These are phyloP conservation scores for Atopsyche davidsoni DNA, from an alignment of 1,140 invertebrate genomes.

Conservation along the genomic window DNA sequence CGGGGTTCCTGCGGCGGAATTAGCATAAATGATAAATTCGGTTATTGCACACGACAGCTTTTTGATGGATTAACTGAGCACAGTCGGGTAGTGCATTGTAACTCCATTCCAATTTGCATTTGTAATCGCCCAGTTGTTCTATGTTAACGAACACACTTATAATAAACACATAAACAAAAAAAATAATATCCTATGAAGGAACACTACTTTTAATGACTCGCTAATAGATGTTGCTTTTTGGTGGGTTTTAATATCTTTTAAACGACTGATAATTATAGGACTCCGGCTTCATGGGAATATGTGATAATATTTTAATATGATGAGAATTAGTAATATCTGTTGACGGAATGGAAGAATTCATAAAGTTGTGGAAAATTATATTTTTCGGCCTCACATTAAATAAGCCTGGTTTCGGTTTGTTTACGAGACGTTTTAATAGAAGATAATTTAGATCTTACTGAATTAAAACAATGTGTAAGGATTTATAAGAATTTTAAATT, in stretches of 20 bases:
- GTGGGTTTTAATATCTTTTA: slow-evolving; percentile 18
- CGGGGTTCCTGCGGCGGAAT: slow-evolving; percentile 15
- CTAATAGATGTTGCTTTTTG: too few species aligned
- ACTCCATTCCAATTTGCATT: slow-evolving; percentile 28
- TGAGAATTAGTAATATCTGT: too few species aligned
- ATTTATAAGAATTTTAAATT: too few species aligned
- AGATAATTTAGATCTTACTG: too few species aligned
- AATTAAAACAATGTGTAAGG: too few species aligned
- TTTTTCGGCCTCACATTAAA: too few species aligned
- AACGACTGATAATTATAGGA: slow-evolving; percentile 24
- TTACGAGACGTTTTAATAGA: too few species aligned
- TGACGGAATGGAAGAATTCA: too few species aligned
- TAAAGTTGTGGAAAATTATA: too few species aligned
- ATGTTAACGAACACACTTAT: slow-evolving; percentile 18
- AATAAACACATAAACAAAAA: slow-evolving; percentile 23
- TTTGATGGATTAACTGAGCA: slow-evolving; percentile 29
- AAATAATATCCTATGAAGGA: slow-evolving; percentile 17
- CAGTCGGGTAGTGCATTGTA: slow-evolving; percentile 17
- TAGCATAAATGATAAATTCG: slow-evolving; percentile 31
- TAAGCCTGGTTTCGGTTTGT: too few species aligned
- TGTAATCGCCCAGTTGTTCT: slow-evolving; percentile 22
- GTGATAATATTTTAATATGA: too few species aligned
- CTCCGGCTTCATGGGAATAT: too few species aligned
- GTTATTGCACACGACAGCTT: slow-evolving; percentile 29
- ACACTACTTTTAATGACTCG: slow-evolving; percentile 18